Percentiles rank a stretch among this genome's conserved stretches.
Evolutionary conservation across 2,888 invertebrate species (phyloP).

Genomic region (Molorchus minor): DNA sequence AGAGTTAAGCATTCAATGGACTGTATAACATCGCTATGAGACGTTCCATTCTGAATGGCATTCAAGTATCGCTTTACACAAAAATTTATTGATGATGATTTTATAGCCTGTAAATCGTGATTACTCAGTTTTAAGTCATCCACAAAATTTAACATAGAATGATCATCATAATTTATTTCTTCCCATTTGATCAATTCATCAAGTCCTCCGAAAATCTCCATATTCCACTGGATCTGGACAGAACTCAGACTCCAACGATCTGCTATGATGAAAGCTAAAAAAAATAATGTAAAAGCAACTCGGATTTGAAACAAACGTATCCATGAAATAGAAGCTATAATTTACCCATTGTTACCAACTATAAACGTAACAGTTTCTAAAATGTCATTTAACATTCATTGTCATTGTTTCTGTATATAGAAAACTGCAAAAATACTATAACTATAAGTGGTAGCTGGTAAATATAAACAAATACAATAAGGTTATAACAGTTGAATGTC

Average conservation of each 20-base stretch:
- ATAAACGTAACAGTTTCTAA: no score
- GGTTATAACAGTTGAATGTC: no score
- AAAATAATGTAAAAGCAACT: neutral
- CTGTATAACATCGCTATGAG: constrained; percentile 68
- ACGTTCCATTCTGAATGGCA: constrained; percentile 71
- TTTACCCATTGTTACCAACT: no score
- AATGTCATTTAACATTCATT: no score
- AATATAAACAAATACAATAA: no score
- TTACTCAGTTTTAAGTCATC: constrained; percentile 55
- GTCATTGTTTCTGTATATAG: no score
- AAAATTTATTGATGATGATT: constrained; percentile 65
- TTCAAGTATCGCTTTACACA: constrained; percentile 66
- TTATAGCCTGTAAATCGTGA: constrained; percentile 64
- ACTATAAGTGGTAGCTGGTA: no score
- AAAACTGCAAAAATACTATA: no score
- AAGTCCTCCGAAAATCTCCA: constrained; percentile 60
- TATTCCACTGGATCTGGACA: constrained; percentile 62
- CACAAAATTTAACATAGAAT: constrained; percentile 48
- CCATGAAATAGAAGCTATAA: no score
- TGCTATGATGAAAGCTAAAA: constrained; percentile 40
- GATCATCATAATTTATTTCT: constrained; percentile 43
- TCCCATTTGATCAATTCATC: constrained; percentile 55
- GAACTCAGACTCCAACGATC: constrained; percentile 58
- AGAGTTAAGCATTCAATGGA: constrained; percentile 67
- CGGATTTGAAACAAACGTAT: neutral